phyloP scores from a whole-genome alignment of 1,140 invertebrate genomes.

The Lordiphosa mommai region DNA sequence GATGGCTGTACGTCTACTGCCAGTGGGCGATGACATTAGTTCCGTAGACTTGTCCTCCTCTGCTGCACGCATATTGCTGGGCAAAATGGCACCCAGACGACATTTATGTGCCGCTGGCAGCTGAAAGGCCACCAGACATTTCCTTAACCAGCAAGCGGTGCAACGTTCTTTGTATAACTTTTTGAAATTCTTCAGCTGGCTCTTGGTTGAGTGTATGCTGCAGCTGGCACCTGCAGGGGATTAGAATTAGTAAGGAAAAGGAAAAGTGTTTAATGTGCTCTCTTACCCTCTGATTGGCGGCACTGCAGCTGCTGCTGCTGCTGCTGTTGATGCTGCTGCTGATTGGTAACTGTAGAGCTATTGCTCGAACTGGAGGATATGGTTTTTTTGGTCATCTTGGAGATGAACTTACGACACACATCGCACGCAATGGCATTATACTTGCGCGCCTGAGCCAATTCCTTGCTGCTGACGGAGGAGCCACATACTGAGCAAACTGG shows the following conservation, averaged over 20 bases:
- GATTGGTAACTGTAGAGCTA: slow-evolving; percentile 34
- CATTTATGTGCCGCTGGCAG: slow-evolving; percentile 85
- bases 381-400: slow-evolving; percentile 83
- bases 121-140: slow-evolving; percentile 89
- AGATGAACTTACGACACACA: slow-evolving; percentile 91
- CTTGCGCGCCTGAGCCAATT: slow-evolving; percentile 88
- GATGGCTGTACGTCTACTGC: slow-evolving; percentile 36
- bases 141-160: slow-evolving; percentile 92
- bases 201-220: slow-evolving; percentile 85
- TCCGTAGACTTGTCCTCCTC: slow-evolving; percentile 50
- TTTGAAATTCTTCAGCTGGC: slow-evolving; percentile 86
- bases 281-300: slow-evolving; percentile 84
- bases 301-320: slow-evolving; percentile 83
- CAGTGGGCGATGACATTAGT: slow-evolving; percentile 53
- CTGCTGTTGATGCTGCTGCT: slow-evolving; percentile 81
- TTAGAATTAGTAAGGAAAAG: slow-evolving; percentile 21
- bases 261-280: background rate
- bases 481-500: slow-evolving; percentile 85
- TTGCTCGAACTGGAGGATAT: slow-evolving; percentile 22
- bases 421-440: slow-evolving; percentile 92
- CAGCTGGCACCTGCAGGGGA: slow-evolving; percentile 81
- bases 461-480: slow-evolving; percentile 87
- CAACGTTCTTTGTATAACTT: slow-evolving; percentile 86
- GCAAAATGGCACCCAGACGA: slow-evolving; percentile 84
- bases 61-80: slow-evolving; percentile 73